Conservation (phyloP, 2,888 invertebrate species). For the Gymnoscelis rufifasciata region DNA sequence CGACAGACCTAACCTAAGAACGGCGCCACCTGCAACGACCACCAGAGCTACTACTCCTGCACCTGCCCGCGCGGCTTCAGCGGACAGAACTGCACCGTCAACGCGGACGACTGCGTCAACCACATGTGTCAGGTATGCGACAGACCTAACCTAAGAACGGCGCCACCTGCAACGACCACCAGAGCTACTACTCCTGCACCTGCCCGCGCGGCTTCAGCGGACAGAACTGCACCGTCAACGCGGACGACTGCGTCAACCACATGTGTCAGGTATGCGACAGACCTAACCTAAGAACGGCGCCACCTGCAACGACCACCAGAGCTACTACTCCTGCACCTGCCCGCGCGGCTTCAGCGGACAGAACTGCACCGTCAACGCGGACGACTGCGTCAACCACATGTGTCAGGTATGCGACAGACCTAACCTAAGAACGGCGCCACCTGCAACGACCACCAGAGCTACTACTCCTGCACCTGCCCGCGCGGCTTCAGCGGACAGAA, state of each 20-base stretch:
- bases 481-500: slow-evolving; percentile 94
- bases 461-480: slow-evolving; percentile 92
- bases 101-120: slow-evolving; percentile 95
- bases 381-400: slow-evolving; percentile 96
- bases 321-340: slow-evolving; percentile 93
- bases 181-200: slow-evolving; percentile 91
- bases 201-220: slow-evolving; percentile 93
- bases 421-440: slow-evolving; percentile 95
- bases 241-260: slow-evolving; percentile 96
- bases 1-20: no score
- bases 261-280: slow-evolving; percentile 96
- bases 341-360: slow-evolving; percentile 92
- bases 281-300: no score
- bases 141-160: no score
- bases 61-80: slow-evolving; percentile 91
- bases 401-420: slow-evolving; percentile 95
- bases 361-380: slow-evolving; percentile 96
- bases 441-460: slow-evolving; percentile 91
- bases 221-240: slow-evolving; percentile 95
- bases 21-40: slow-evolving; percentile 92
- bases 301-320: slow-evolving; percentile 90
- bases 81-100: slow-evolving; percentile 95
- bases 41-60: slow-evolving; percentile 92
- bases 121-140: slow-evolving; percentile 96
- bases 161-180: slow-evolving; percentile 91